Base-by-base conservation (phyloP, 2,113 vertebrate species). In the Platysternon megacephalum region DNA sequence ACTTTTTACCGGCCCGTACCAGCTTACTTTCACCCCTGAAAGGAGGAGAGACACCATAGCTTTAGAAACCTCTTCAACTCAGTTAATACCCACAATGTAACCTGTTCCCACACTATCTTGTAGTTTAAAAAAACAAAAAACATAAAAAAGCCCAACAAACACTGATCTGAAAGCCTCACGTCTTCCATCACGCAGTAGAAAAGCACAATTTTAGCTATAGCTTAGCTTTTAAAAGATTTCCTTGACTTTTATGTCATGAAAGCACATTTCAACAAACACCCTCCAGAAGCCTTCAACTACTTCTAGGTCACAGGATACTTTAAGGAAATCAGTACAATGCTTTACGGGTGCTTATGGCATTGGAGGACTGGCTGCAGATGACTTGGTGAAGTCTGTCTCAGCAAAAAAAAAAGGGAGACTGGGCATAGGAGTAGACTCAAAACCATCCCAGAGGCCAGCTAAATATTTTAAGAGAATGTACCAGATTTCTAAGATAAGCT, bases 171-270 rank as follows among this genome's bases (percentile, higher is more conserved):
- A 7, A 68, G 51, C 86, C 78, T 72, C 82, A 88, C 39, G 5
- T 89, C 49, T 85, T 90, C 28, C 22, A 65, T n/a, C 16, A 81
- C 21, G 2, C 28, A 49, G 78, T 83, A 94, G 28, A 81, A 39
- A 74, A 79, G 46, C 88, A 22, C 13, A 29, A 10, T 19, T 88
- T 44, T 61, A 82, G 85, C 21, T 19, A n/a, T 79, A 44, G 52
- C 0, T 0, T 21, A 21, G 8, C 56, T 81, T 76, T 65, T 76
- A 93, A 84, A 0, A 44, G 39, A 35, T n/a, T 65, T 65, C 13
- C 58, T 65, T 86, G 16, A 84, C 35, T 91, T 93, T 51, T n/a
- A 91, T 35, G 56, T 90, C 86, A 13, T 5, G 80, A 89, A 95
- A 21, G 61, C 61, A 87, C 26, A 55, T 89, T 61, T 72, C 52